Conservation (phyloP, 2,797 vertebrate genomes). For the Labroides dimidiatus region DNA sequence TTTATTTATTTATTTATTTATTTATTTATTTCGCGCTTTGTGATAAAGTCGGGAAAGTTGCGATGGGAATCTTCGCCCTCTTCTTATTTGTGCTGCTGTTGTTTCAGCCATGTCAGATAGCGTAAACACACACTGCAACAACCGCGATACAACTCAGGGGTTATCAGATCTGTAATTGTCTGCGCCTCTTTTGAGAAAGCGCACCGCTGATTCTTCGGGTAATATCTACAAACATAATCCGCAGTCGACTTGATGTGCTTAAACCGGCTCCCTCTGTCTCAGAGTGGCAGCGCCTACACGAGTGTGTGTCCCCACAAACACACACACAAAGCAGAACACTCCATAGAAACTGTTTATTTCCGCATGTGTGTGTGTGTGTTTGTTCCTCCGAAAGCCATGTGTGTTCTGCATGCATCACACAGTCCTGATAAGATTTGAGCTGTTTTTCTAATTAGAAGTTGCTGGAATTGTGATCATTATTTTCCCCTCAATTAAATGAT, state of each 20-base stretch:
- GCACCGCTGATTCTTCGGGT: constrained; percentile 71
- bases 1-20: constrained; percentile 56
- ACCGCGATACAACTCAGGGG: constrained; percentile 69
- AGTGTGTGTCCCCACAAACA: constrained; percentile 35
- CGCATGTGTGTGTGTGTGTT: constrained; percentile 27
- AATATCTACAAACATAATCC: constrained; percentile 80
- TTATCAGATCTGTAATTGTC: constrained; percentile 84
- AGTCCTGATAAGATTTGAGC: constrained; percentile 83
- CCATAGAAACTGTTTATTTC: constrained; percentile 54
- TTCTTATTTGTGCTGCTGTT: constrained; percentile 76
- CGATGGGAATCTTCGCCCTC: constrained; percentile 73
- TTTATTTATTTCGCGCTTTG: constrained; percentile 61
- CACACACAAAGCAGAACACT: constrained; percentile 33
- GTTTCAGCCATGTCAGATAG: constrained; percentile 79
- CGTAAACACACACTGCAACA: constrained; percentile 72
- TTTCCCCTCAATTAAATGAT: constrained; percentile 87
- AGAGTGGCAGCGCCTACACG: constrained; percentile 38
- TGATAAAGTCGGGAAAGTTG: constrained; percentile 75
- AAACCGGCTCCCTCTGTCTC: constrained; percentile 64
- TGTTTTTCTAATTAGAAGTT: constrained; percentile 88
- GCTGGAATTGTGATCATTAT: constrained; percentile 85
- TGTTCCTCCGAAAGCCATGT: constrained; percentile 44
- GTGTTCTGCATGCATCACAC: constrained; percentile 77
- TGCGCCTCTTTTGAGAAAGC: constrained; percentile 77
- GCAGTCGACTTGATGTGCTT: constrained; percentile 69